These are phyloP conservation scores for Callionymus lyra DNA, from an alignment of 2,113 vertebrate species.

Conservation along the genomic window DNA sequence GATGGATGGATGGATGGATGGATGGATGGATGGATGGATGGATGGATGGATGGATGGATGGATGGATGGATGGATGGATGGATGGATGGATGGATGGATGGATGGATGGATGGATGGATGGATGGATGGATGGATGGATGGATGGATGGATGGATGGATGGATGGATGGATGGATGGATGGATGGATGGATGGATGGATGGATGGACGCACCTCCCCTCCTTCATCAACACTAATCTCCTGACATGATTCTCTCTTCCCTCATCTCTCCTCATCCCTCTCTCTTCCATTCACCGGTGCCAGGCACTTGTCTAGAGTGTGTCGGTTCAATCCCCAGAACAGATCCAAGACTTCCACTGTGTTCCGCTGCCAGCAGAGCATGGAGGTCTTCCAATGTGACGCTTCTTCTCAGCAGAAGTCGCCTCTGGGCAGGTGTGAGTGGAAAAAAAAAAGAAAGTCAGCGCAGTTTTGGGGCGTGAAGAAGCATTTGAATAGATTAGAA, in stretches of 20 bases:
- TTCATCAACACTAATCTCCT: constrained; percentile 68
- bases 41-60: constrained; percentile 9
- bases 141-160: constrained; percentile 19
- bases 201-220: constrained; percentile 40
- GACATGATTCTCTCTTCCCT: constrained; percentile 57
- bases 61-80: constrained; percentile 14
- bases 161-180: constrained; percentile 4
- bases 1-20: not conserved
- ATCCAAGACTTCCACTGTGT: constrained; percentile 60
- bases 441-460: constrained; percentile 36
- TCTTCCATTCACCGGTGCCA: constrained; percentile 46
- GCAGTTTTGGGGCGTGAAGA: constrained; percentile 41
- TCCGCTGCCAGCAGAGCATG: constrained; percentile 59
- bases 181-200: constrained; percentile 5
- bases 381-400: constrained; percentile 56
- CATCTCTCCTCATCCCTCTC: constrained; percentile 15
- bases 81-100: constrained; percentile 25
- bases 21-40: constrained; percentile 5
- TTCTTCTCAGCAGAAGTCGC: constrained; percentile 48
- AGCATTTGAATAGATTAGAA: constrained; percentile 62
- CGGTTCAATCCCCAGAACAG: constrained; percentile 54
- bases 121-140: constrained; percentile 18
- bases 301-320: constrained; percentile 54
- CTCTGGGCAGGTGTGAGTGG: constrained; percentile 58
- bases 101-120: constrained; percentile 17